phyloP scores from a whole-genome alignment of 2,888 invertebrate species.

The Acanthacorydalis orientalis region DNA sequence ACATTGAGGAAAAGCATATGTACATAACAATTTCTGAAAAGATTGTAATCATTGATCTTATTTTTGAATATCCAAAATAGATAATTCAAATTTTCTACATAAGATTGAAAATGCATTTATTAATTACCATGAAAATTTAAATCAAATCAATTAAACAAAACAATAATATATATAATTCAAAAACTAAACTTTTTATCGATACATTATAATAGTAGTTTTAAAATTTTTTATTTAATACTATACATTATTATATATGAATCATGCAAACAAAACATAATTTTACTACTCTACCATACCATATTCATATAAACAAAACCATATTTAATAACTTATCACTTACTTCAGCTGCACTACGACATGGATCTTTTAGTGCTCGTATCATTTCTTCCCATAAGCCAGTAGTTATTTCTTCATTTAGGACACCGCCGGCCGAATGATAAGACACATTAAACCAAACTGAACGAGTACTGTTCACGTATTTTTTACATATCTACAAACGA shows the following conservation, averaged over 20 bases:
- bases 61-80: too few relatives aligned
- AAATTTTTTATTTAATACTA: too few relatives aligned
- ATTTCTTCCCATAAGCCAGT: constrained; percentile 74
- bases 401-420: constrained; percentile 73
- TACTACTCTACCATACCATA: neutral
- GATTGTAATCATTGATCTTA: constrained; percentile 7
- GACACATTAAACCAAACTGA: constrained; percentile 37
- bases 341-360: constrained; percentile 76
- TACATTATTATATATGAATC: too few relatives aligned
- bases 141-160: too few relatives aligned
- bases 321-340: constrained; percentile 21
- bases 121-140: too few relatives aligned
- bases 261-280: too few relatives aligned
- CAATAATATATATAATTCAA: too few relatives aligned
- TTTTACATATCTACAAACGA: constrained; percentile 20
- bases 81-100: too few relatives aligned
- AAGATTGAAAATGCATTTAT: too few relatives aligned
- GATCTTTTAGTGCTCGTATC: constrained; percentile 59
- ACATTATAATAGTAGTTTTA: too few relatives aligned
- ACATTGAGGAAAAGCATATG: constrained; percentile 84
- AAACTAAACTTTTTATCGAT: too few relatives aligned
- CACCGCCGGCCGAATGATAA: constrained; percentile 45
- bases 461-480: constrained; percentile 29
- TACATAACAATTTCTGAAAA: constrained; percentile 63
- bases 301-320: neutral